phyloP scores from a whole-genome alignment of 2,888 invertebrate species.

The Cryptocheilus praepositus region DNA sequence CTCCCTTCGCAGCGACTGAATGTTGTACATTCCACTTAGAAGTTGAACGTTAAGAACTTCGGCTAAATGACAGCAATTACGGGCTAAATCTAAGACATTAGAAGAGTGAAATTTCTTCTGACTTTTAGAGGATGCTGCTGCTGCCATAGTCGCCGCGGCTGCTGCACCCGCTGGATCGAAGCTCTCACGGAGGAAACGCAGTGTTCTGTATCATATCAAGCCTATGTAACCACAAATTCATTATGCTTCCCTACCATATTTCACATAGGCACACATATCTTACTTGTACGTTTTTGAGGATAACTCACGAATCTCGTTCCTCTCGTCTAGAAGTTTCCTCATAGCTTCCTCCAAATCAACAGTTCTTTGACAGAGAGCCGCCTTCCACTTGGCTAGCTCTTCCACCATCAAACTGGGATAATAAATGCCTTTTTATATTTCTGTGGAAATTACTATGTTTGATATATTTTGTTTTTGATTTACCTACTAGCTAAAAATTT shows the following conservation, averaged over 20 bases:
- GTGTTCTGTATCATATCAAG: conserved; percentile 64
- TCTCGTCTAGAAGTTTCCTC: conserved; percentile 83
- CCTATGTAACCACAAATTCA: not conserved
- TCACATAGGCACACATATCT: conserved; percentile 4
- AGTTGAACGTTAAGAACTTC: conserved; percentile 78
- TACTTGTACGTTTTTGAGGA: conserved; percentile 81
- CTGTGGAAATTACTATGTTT: not conserved
- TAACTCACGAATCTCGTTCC: conserved; percentile 80
- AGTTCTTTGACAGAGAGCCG: conserved; percentile 83
- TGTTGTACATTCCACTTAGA: conserved; percentile 70
- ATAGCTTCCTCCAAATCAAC: conserved; percentile 83
- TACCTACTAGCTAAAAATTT: conserved; percentile 96
- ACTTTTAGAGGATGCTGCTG: conserved; percentile 70
- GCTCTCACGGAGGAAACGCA: conserved; percentile 75
- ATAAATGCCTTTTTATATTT: conserved; percentile 1
- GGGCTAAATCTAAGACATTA: conserved; percentile 81
- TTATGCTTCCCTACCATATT: too few relatives aligned
- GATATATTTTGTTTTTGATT: conserved; percentile 22
- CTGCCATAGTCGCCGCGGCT: too few relatives aligned
- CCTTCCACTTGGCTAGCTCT: conserved; percentile 92
- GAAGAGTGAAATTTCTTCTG: conserved; percentile 75
- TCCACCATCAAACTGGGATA: conserved; percentile 93
- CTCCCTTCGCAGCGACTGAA: conserved; percentile 58
- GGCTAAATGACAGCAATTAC: conserved; percentile 80
- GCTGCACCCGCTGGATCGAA: conserved; percentile 77